phyloP scores from a whole-genome alignment of 2,113 vertebrate species.

The Danio rerio region DNA sequence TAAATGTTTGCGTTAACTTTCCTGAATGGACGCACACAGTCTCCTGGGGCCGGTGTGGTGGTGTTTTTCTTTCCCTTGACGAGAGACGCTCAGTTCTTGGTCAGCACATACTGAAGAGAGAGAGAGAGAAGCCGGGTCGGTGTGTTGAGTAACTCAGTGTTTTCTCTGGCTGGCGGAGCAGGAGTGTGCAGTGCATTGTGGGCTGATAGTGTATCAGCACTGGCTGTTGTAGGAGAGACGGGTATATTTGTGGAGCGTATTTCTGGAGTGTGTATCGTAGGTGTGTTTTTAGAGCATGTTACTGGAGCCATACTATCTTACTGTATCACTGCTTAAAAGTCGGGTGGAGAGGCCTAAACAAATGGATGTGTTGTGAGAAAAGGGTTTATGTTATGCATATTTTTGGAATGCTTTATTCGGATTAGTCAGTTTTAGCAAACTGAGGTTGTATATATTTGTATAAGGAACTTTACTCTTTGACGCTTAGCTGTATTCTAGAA shows the following conservation, averaged over 20 bases:
- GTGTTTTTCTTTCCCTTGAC: conserved; percentile 70
- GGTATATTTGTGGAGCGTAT: conserved; percentile 56
- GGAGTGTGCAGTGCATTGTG: conserved; percentile 32
- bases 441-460: neutral
- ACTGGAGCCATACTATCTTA: conserved; percentile 49
- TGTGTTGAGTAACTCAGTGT: conserved; percentile 58
- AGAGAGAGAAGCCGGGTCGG: neutral
- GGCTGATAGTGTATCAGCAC: conserved; percentile 52
- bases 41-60: conserved; percentile 37
- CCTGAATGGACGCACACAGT: conserved; percentile 5
- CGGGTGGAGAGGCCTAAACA: neutral
- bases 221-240: conserved; percentile 41
- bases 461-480: neutral
- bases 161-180: conserved; percentile 61
- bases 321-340: conserved; percentile 34
- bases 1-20: conserved; percentile 47
- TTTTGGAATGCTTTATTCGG: neutral
- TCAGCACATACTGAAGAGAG: conserved; percentile 57
- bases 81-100: conserved; percentile 59
- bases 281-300: conserved; percentile 38
- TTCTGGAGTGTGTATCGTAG: conserved; percentile 46
- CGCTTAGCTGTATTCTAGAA: neutral
- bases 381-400: neutral
- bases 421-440: neutral
- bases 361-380: conserved; percentile 14